Evolutionary conservation across 2,113 vertebrate species (phyloP).

Genomic region (Orycteropus afer): DNA sequence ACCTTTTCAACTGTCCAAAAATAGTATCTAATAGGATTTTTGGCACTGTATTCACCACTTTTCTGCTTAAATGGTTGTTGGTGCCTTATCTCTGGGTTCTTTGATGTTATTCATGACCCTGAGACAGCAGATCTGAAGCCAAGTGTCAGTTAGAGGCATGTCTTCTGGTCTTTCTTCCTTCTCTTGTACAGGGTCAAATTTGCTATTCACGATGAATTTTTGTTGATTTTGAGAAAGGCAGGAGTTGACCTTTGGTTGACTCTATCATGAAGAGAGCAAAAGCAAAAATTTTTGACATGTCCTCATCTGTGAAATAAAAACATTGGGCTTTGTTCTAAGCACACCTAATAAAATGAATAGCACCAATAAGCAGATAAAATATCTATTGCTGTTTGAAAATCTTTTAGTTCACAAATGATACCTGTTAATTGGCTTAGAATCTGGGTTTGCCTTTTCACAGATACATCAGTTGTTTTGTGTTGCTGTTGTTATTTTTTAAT

Average conservation of each 20-base stretch:
- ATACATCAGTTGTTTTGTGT: not conserved
- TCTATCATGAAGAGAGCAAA: not conserved
- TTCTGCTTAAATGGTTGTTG: not conserved
- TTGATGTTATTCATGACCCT: no score
- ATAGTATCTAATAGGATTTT: not conserved
- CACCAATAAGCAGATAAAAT: not conserved
- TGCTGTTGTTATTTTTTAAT: not conserved
- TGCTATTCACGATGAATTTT: not conserved
- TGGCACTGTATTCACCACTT: not conserved
- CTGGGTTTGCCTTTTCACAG: not conserved
- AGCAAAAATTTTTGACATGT: not conserved
- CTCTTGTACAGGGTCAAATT: not conserved
- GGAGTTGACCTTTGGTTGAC: not conserved
- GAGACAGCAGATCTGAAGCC: not conserved
- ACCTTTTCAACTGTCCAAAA: constrained; percentile 3
- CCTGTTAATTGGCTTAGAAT: not conserved
- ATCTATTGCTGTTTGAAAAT: not conserved
- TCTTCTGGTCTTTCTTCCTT: not conserved
- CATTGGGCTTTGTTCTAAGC: not conserved
- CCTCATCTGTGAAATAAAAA: constrained; percentile 6
- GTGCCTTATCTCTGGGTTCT: not conserved
- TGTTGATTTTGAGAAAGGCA: constrained; percentile 20
- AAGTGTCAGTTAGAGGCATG: not conserved
- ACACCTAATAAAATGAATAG: not conserved
- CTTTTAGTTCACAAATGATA: not conserved